Conservation (phyloP, 2,797 vertebrate species). For the Siniperca obscura region DNA sequence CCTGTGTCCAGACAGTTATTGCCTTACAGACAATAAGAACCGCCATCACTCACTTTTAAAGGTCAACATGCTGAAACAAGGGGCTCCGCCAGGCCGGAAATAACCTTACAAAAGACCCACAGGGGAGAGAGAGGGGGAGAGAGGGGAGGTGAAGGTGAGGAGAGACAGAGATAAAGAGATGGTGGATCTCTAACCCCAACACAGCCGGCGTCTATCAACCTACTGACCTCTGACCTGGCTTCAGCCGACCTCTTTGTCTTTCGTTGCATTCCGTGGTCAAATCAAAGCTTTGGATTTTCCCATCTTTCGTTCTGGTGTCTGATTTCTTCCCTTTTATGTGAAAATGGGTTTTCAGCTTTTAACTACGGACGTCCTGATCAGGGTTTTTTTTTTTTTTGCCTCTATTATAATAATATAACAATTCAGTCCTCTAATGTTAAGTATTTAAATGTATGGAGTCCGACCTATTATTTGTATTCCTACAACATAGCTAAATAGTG, state of each 20-base stretch:
- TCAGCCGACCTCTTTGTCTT: not conserved
- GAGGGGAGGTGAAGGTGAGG: slow-evolving; percentile 42
- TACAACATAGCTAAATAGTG: not conserved
- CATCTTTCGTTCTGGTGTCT: not conserved
- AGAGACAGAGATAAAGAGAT: slow-evolving; percentile 28
- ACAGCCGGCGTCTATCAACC: slow-evolving; percentile 53
- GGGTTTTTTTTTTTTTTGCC: too few species aligned
- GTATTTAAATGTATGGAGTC: not conserved
- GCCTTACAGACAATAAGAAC: slow-evolving; percentile 82
- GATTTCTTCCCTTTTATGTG: not conserved
- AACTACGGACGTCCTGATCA: not conserved
- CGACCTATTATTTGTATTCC: not conserved
- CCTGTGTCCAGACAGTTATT: slow-evolving; percentile 81
- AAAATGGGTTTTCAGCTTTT: not conserved
- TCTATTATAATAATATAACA: not conserved
- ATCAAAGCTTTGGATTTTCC: not conserved
- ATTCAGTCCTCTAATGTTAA: not conserved
- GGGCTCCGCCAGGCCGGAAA: slow-evolving; percentile 72
- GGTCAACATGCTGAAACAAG: slow-evolving; percentile 82
- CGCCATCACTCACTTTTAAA: slow-evolving; percentile 81
- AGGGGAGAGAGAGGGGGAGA: slow-evolving; percentile 45
- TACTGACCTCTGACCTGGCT: slow-evolving; percentile 42
- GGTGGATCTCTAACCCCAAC: slow-evolving; percentile 52
- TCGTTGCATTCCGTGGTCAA: not conserved
- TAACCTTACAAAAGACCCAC: slow-evolving; percentile 80